Percentiles rank a stretch among this genome's conserved stretches.
phyloP scores from a whole-genome alignment of 1,140 invertebrate species.

The Drosophila quadrilineata region DNA sequence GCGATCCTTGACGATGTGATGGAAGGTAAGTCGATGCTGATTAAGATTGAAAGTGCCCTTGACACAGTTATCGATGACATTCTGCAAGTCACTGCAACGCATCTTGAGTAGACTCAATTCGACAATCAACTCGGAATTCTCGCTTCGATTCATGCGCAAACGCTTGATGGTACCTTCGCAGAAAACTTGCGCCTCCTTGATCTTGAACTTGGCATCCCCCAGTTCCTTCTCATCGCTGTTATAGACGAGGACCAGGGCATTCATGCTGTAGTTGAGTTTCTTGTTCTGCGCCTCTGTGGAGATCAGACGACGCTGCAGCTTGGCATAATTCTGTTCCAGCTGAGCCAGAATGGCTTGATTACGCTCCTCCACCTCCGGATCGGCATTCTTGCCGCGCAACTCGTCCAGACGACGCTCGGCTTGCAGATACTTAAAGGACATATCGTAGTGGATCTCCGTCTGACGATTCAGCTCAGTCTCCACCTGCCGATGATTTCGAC shows the following conservation, averaged over 20 bases:
- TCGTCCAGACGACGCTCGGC: slow-evolving; percentile 39
- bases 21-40: slow-evolving; percentile 83
- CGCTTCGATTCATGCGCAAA: slow-evolving; percentile 80
- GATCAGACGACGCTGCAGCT: slow-evolving; percentile 46
- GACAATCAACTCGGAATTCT: slow-evolving; percentile 84
- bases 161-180: slow-evolving; percentile 84
- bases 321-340: slow-evolving; percentile 48
- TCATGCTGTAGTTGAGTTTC: slow-evolving; percentile 83
- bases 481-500: slow-evolving; percentile 43
- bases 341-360: slow-evolving; percentile 38
- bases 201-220: slow-evolving; percentile 72
- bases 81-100: slow-evolving; percentile 83
- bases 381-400: slow-evolving; percentile 34
- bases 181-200: slow-evolving; percentile 81
- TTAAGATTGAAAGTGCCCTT: slow-evolving; percentile 84
- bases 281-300: slow-evolving; percentile 82
- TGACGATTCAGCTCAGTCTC: slow-evolving; percentile 56
- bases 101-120: slow-evolving; percentile 85
- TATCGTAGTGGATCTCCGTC: slow-evolving; percentile 67
- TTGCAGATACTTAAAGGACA: slow-evolving; percentile 67
- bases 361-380: slow-evolving; percentile 52
- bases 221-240: slow-evolving; percentile 61
- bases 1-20: slow-evolving; percentile 84
- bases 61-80: slow-evolving; percentile 82
- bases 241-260: slow-evolving; percentile 80